Evolutionary conservation across 1,140 invertebrate genomes (phyloP), one percentile per base, ranked within the genome.

Genomic region (Tribolium castaneum): DNA sequence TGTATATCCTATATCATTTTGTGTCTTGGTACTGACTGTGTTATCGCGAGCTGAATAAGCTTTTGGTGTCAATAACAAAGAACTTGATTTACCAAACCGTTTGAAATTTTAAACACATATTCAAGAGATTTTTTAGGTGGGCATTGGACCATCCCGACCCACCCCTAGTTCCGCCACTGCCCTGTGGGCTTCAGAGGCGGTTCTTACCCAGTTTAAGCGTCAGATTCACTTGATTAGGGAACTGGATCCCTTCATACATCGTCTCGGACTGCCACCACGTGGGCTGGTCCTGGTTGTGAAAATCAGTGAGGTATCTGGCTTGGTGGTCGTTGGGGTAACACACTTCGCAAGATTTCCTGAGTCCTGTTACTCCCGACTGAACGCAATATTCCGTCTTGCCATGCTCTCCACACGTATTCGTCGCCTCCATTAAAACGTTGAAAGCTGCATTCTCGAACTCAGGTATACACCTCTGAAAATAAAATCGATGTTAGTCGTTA

Each of bases 191-290:
- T 22, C 12, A 75, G 16, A 6, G 6, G 4, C 1, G 25, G 6
- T 13, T 88, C 91, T 90, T 89, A 97, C 97, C 91, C 72, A 99
- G 90, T 85, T 94, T 90, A 6, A 99, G 88, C 0, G 97, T 99
- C 13, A 99, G 88, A 87, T 99, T 98, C 35, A 99, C 97, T 87
- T 93, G 92, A 83, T 93, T 94, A 0, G 97, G 95, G 85, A 93
- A 95, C 85, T 98, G 95, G 12, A 98, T 94, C 10, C 92, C 94
- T 82, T 99, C 96, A 79, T 92, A 92, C 96, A 99, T 98, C 0
- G 98, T 99, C 83, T 98, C 96, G 1, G 97, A 98, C 85, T 99
- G 98, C 98, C 98, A 99, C 97, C 97, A 99, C 0, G 98, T 99
- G 78, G 93, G 92, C 84, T 97, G 95, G 51, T 96, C 93, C 78